A percentile compares a stretch with the other conserved stretches of the same genome.
These are phyloP conservation scores for Felis catus DNA, from an alignment of 2,113 vertebrate species.

Conservation along the genomic window DNA sequence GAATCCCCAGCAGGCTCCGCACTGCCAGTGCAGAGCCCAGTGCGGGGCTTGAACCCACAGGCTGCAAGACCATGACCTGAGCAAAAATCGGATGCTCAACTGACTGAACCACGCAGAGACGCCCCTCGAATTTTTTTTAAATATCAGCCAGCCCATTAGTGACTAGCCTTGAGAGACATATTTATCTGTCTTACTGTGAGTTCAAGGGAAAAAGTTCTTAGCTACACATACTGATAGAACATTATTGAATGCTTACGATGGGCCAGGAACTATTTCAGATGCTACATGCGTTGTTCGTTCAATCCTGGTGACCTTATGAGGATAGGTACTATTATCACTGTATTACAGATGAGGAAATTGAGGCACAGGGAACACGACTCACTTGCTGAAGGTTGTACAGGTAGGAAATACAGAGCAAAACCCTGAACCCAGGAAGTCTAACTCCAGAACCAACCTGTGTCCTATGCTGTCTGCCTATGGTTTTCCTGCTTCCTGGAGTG, in stretches of 20 bases:
- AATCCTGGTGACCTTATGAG: not conserved
- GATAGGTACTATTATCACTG: not conserved
- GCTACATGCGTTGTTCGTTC: not conserved
- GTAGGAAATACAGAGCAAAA: not conserved
- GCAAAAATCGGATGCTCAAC: too few relatives aligned
- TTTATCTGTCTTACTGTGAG: constrained; percentile 5
- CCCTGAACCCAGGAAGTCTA: not conserved
- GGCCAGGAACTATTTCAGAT: not conserved
- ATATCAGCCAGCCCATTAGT: not conserved
- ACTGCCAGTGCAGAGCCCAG: too few relatives aligned
- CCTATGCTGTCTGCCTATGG: not conserved
- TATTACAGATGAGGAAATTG: not conserved
- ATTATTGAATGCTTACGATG: not conserved
- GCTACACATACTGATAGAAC: not conserved
- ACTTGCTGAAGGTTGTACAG: not conserved
- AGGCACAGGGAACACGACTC: not conserved
- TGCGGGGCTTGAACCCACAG: too few relatives aligned
- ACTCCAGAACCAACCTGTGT: not conserved
- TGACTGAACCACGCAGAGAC: too few relatives aligned
- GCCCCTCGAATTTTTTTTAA: not conserved
- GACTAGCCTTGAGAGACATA: not conserved
- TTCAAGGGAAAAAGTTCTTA: constrained; percentile 26
- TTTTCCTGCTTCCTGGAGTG: not conserved
- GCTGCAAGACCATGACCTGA: too few relatives aligned
- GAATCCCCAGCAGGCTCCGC: too few relatives aligned